Conservation (phyloP, 2,113 vertebrate species). For the Thalassoma bifasciatum region DNA sequence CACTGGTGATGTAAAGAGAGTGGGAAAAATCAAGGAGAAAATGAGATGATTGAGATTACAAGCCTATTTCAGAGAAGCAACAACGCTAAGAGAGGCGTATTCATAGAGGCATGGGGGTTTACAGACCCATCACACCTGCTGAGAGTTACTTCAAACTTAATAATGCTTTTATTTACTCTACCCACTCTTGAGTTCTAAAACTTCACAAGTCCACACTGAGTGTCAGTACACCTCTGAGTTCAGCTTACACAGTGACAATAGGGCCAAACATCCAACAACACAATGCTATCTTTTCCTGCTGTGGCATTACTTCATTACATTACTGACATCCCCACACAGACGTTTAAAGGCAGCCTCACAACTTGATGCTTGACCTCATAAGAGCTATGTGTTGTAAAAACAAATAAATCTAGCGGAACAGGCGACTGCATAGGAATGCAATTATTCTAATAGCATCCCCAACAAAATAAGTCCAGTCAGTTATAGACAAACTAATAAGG, state of each 20-base stretch:
- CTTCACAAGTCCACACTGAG: conserved; percentile 30
- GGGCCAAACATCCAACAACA: conserved; percentile 17
- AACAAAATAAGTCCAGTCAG: conserved; percentile 70
- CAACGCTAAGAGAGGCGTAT: conserved; percentile 47
- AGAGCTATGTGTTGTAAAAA: conserved; percentile 65
- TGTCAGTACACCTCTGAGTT: conserved; percentile 1
- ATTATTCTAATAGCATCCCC: conserved; percentile 78
- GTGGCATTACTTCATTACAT: conserved; percentile 40
- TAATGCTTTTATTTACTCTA: conserved; percentile 59
- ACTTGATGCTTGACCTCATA: conserved; percentile 73
- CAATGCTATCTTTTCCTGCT: conserved; percentile 18
- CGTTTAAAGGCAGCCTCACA: conserved; percentile 57
- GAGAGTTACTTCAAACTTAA: conserved; percentile 67
- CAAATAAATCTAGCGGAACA: conserved; percentile 72
- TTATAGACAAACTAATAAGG: conserved; percentile 77
- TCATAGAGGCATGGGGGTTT: conserved; percentile 51
- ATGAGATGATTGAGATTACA: conserved; percentile 73
- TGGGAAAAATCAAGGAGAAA: conserved; percentile 45
- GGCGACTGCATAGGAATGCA: conserved; percentile 65
- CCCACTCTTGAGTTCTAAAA: conserved; percentile 48
- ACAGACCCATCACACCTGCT: conserved; percentile 54
- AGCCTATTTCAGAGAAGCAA: conserved; percentile 65
- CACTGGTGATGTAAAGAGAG: conserved; percentile 69
- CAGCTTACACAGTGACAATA: conserved; percentile 13
- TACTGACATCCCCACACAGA: conserved; percentile 30